Conservation (phyloP, 2,888 invertebrate species). For the Catocala sponsa region DNA sequence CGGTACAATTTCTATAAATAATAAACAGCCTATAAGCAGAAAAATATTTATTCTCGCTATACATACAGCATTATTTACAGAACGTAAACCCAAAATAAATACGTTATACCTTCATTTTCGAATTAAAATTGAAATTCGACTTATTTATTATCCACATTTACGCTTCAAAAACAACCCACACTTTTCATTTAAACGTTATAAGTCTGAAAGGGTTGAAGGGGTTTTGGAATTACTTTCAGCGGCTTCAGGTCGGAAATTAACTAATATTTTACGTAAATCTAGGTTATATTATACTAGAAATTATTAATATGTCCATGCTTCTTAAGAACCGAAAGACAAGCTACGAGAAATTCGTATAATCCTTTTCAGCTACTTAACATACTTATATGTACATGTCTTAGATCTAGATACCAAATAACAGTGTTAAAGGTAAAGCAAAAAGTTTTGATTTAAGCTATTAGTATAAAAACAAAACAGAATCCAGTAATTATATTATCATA, state of each 20-base stretch:
- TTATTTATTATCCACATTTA: constrained; percentile 44
- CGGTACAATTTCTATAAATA: no score
- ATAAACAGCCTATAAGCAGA: no score
- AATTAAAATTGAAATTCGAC: constrained; percentile 44
- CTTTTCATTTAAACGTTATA: constrained; percentile 48
- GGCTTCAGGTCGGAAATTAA: constrained; percentile 54
- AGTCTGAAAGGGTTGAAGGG: constrained; percentile 45
- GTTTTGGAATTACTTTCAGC: constrained; percentile 55
- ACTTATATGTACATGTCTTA: no score
- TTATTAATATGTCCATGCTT: neutral
- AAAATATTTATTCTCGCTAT: neutral
- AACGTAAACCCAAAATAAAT: constrained; percentile 34
- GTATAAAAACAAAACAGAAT: no score
- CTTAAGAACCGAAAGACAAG: neutral
- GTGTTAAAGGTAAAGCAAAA: no score
- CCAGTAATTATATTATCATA: no score
- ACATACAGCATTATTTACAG: constrained; percentile 9
- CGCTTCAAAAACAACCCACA: constrained; percentile 47
- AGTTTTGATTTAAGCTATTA: no score
- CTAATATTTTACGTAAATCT: constrained; percentile 48
- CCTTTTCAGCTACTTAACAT: no score
- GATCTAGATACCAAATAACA: no score
- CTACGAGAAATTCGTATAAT: no score
- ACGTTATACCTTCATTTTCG: constrained; percentile 42
- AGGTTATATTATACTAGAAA: constrained; percentile 15